Evolutionary conservation across 2,888 invertebrate genomes (phyloP).

Genomic region (Rhogogaster chlorosoma): DNA sequence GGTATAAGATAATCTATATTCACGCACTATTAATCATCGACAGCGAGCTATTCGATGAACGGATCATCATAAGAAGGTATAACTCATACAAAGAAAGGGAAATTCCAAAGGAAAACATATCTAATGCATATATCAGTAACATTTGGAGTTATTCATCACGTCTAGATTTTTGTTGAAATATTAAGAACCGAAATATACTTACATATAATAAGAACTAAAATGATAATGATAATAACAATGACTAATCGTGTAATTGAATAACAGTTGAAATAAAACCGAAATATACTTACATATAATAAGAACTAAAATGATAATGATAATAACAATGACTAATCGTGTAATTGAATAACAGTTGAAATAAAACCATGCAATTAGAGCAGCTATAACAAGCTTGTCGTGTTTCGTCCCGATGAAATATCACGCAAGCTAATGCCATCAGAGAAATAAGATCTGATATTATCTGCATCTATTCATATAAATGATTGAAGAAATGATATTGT

Average conservation of each 20-base stretch:
- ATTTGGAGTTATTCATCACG: background rate
- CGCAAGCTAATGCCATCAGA: background rate
- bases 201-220: background rate
- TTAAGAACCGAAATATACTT: background rate
- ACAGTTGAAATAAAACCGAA: background rate
- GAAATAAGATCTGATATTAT: background rate
- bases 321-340: background rate
- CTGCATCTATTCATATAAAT: background rate
- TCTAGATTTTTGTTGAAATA: background rate
- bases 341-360: background rate
- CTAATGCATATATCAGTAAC: background rate
- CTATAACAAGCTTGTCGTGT: constrained; percentile 11
- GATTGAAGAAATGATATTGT: background rate
- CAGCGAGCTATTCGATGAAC: background rate
- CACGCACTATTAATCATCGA: background rate
- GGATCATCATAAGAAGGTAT: background rate
- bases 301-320: background rate
- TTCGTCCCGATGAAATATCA: constrained; percentile 15
- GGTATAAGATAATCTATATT: background rate
- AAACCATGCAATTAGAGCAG: constrained; percentile 25
- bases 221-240: background rate
- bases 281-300: background rate
- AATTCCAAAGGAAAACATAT: background rate
- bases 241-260: no score
- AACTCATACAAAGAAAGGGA: background rate